A percentile compares a stretch with the other conserved stretches of the same genome.
Conservation (phyloP, 2,113 vertebrate genomes). For the Jacana jacana region DNA sequence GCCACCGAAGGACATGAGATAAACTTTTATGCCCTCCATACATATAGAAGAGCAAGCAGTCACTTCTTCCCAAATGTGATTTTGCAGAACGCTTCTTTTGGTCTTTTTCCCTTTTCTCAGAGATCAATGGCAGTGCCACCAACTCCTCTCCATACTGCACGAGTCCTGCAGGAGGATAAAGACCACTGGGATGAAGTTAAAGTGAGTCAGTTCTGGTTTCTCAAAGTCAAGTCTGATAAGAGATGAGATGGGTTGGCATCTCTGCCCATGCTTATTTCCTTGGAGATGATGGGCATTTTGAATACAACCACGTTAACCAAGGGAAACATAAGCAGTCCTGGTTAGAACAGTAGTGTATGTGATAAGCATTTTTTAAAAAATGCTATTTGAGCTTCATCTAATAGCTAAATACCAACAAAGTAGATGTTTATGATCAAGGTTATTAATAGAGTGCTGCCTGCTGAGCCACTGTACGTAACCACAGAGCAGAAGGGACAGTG, state of each 20-base stretch:
- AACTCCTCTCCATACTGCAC: slow-evolving; percentile 93
- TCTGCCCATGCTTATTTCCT: background rate
- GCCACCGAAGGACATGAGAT: background rate
- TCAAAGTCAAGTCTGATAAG: background rate
- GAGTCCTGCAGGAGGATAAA: slow-evolving; percentile 93
- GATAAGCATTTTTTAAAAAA: background rate
- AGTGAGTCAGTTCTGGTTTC: slow-evolving; percentile 74
- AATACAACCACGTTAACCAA: background rate
- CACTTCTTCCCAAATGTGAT: background rate
- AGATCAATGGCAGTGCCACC: slow-evolving; percentile 92
- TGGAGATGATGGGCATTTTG: background rate
- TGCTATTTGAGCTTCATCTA: background rate
- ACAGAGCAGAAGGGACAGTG: background rate
- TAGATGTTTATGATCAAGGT: background rate
- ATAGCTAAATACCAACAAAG: background rate
- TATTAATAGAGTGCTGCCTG: background rate
- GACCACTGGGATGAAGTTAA: slow-evolving; percentile 99
- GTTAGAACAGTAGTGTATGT: background rate
- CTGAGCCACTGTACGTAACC: background rate
- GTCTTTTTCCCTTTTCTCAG: slow-evolving; percentile 68
- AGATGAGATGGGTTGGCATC: background rate
- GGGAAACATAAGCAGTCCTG: background rate
- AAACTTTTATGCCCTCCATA: background rate
- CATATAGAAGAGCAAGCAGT: background rate
- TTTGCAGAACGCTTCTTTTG: background rate